A percentile compares a stretch with the other conserved stretches of the same genome.
These are phyloP conservation scores for Apistogramma diplotaenia DNA, from an alignment of 2,113 vertebrate species.

Conservation along the genomic window DNA sequence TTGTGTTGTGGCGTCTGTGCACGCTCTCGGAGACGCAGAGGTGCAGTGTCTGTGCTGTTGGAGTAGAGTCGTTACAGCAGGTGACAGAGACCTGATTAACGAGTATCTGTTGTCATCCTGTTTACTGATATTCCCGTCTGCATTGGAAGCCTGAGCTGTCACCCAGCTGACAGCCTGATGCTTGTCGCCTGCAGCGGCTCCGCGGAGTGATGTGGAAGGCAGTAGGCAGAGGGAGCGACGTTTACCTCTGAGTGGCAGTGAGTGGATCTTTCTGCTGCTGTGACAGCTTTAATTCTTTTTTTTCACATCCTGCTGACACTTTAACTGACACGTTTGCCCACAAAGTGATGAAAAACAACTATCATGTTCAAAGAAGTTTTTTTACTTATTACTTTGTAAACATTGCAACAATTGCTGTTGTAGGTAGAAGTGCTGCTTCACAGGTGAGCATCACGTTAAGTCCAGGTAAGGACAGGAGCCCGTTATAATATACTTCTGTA, in stretches of 20 bases:
- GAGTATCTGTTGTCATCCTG: conserved; percentile 2
- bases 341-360: not conserved
- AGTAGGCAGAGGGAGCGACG: not conserved
- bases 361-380: not conserved
- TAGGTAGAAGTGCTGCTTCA: not conserved
- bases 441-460: not conserved
- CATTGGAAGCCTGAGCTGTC: conserved; percentile 20
- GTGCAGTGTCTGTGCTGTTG: not conserved
- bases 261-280: not conserved
- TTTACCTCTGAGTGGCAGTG: conserved; percentile 16
- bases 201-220: not conserved
- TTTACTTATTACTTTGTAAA: not conserved
- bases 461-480: not conserved
- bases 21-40: not conserved
- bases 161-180: conserved; percentile 32
- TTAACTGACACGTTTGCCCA: not conserved
- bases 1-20: not conserved
- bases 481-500: conserved; percentile 8
- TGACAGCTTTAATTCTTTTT: conserved; percentile 4
- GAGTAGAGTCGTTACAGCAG: not conserved
- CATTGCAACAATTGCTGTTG: not conserved
- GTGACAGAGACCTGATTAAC: conserved; percentile 4
- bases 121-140: conserved; percentile 2
- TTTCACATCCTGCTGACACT: not conserved
- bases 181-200: conserved; percentile 34